Conservation (phyloP, 2,797 vertebrate genomes). For the Botia almorhae region DNA sequence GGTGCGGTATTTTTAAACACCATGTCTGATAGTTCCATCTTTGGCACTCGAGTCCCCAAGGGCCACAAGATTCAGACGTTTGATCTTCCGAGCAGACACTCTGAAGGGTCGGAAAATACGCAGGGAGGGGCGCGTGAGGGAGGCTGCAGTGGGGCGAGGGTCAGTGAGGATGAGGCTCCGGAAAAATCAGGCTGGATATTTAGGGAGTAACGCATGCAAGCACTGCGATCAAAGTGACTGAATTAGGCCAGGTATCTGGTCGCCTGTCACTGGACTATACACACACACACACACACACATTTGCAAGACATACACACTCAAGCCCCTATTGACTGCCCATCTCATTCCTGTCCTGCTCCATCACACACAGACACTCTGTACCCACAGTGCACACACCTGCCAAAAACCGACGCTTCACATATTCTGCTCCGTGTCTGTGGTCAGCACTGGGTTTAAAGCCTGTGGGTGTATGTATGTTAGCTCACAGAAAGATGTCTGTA, state of each 20-base stretch:
- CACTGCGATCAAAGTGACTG: conserved; percentile 59
- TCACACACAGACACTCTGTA: conserved; percentile 29
- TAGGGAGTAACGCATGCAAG: conserved; percentile 47
- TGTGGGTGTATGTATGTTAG: neutral
- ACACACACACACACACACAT: conserved; percentile 45
- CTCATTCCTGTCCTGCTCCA: conserved; percentile 40
- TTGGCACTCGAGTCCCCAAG: neutral
- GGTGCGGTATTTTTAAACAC: conserved; percentile 14
- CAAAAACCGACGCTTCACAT: conserved; percentile 37
- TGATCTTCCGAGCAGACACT: conserved; percentile 8
- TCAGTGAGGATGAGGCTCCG: conserved; percentile 42
- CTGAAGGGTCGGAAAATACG: conserved; percentile 22
- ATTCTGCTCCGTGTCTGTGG: conserved; percentile 30
- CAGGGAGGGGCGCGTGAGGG: neutral
- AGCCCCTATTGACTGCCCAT: conserved; percentile 43
- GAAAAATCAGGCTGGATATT: conserved; percentile 52
- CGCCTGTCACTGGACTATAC: conserved; percentile 48
- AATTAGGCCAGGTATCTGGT: conserved; percentile 61
- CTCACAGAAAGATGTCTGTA: neutral
- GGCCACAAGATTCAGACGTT: neutral
- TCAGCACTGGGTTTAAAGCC: conserved; percentile 3
- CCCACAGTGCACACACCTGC: conserved; percentile 28
- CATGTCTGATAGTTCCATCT: neutral
- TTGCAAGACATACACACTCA: conserved; percentile 32
- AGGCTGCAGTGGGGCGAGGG: neutral